Evolutionary conservation across 2,797 vertebrate genomes (phyloP), one percentile per base, ranked within the genome.

Genomic region (Sebastes trivittatus): DNA sequence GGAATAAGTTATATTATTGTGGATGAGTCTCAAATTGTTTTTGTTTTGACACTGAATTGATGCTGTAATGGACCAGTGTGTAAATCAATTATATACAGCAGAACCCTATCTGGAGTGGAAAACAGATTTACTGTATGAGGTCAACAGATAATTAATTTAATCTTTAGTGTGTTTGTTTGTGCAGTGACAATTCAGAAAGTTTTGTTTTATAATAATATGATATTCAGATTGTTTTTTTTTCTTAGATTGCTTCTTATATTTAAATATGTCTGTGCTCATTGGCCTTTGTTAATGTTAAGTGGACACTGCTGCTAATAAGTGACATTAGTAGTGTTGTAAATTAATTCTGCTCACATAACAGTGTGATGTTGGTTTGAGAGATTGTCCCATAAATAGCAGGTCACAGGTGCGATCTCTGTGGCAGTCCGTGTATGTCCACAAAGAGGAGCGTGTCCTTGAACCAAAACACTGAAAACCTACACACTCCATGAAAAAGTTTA

Each of bases 21-120:
- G 32, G 61, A 74, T 46, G 63, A 71, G 38, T 6, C 1, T 42
- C 5, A 64, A 74, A 36, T 71, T 34, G 4, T 38, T 66, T 49
- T 72, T 71, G 18, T 75, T 68, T 42, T 2, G 13, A 60, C 55
- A 25, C 27, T 30, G 13, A 70, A 55, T 58, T 29, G 11, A 16
- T 76, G 22, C 65, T 74, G 62, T 66, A 56, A 58, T 76, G 54
- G 79, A 29, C 46, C 13, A 36, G 16, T 69, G 30, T 69, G 25
- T 55, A 22, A 71, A 64, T 73, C 27, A 77, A 30, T 80, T 56
- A 63, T 6, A 63, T 36, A 52, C 5, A 46, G 14, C 30, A 52
- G 16, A 9, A 29, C 9, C 22, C 22, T 11, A 49, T 32, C 10
- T 34, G 59, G 6, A 55, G 22, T 7, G n/a, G 30, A 34, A 29